phyloP scores from a whole-genome alignment of 2,888 invertebrate genomes.

The Digitonthophagus gazella region DNA sequence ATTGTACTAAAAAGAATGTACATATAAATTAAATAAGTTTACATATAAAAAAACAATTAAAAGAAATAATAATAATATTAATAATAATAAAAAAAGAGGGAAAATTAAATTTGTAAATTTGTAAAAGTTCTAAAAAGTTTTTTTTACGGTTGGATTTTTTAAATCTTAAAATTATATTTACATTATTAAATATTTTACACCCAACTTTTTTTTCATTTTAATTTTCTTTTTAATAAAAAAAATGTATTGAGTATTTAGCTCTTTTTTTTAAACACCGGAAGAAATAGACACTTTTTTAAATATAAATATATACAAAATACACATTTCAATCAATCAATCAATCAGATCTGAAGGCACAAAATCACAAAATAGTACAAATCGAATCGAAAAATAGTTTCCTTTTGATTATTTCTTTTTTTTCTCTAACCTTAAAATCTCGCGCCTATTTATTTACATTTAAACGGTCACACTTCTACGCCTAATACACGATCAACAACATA shows the following conservation, averaged over 20 bases:
- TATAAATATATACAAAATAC: slow-evolving; percentile 5
- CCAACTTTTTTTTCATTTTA: neutral
- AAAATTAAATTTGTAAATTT: neutral
- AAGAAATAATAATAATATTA: no score
- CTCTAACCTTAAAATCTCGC: slow-evolving; percentile 7
- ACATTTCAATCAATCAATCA: neutral
- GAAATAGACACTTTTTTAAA: slow-evolving; percentile 2
- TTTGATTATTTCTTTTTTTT: slow-evolving; percentile 13
- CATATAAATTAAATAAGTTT: neutral
- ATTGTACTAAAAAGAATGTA: neutral
- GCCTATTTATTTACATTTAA: slow-evolving; percentile 18
- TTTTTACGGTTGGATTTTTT: neutral
- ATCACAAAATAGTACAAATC: slow-evolving; percentile 41
- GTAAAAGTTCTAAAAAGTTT: neutral
- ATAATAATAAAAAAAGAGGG: neutral
- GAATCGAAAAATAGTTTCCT: slow-evolving; percentile 31
- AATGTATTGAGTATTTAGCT: slow-evolving; percentile 12
- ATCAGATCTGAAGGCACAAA: slow-evolving; percentile 49
- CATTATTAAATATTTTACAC: neutral
- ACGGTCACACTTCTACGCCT: slow-evolving; percentile 76
- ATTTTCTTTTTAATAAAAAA: slow-evolving; percentile 2
- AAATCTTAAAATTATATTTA: neutral
- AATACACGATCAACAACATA: slow-evolving; percentile 81
- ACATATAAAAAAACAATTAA: neutral
- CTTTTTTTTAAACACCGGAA: slow-evolving; percentile 1